Percentiles rank a stretch among this genome's conserved stretches.
Conservation (phyloP, 2,113 vertebrate species). For the Meleagris gallopavo region DNA sequence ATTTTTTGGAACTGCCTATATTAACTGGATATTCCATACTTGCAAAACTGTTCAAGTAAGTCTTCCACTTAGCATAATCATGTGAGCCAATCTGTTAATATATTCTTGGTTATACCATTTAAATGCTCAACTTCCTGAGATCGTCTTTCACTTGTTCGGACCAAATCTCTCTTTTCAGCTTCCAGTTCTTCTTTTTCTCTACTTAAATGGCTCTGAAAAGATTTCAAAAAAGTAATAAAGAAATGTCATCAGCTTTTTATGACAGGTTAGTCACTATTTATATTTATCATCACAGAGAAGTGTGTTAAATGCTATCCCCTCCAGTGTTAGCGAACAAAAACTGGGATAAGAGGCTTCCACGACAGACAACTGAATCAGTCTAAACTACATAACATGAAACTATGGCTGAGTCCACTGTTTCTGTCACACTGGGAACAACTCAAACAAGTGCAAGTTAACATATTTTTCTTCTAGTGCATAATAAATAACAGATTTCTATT, state of each 20-base stretch:
- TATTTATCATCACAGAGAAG: neutral
- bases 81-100: neutral
- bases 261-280: neutral
- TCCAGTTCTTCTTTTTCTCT: slow-evolving; percentile 92
- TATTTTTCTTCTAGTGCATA: neutral
- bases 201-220: slow-evolving; percentile 81
- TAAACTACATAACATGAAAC: neutral
- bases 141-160: slow-evolving; percentile 88
- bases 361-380: neutral
- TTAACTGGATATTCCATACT: neutral
- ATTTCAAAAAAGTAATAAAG: neutral
- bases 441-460: neutral
- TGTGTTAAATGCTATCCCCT: neutral
- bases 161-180: slow-evolving; percentile 91
- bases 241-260: neutral
- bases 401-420: neutral
- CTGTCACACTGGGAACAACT: neutral
- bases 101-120: slow-evolving; percentile 81
- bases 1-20: neutral
- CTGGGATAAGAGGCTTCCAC: neutral
- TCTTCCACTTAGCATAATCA: neutral
- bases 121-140: slow-evolving; percentile 91
- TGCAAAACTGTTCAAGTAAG: neutral
- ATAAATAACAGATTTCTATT: neutral
- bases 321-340: neutral